phyloP scores from a whole-genome alignment of 2,797 vertebrate genomes.

The Brachyalestes nurse region DNA sequence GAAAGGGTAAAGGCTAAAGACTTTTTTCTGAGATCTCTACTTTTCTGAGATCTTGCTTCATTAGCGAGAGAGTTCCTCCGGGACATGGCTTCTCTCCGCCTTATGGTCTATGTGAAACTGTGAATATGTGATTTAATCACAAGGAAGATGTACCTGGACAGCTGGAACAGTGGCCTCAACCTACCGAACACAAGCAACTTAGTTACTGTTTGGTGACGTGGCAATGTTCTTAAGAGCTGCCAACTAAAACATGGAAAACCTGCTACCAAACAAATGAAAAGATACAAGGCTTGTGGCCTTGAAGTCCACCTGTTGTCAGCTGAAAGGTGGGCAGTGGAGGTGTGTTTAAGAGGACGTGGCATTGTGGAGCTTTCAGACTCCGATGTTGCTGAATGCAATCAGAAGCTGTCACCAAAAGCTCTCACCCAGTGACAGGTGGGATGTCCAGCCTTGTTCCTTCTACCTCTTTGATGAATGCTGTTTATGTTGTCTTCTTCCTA shows the following conservation, averaged over 20 bases:
- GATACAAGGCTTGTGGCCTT: not conserved
- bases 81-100: not conserved
- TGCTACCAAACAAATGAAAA: not conserved
- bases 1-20: too few species aligned
- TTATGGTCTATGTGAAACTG: not conserved
- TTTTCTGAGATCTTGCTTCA: too few species aligned
- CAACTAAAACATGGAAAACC: too few species aligned
- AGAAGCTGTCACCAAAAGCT: conserved; percentile 58
- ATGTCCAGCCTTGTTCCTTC: conserved; percentile 55
- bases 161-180: not conserved
- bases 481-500: conserved; percentile 58
- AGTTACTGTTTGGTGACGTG: not conserved
- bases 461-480: conserved; percentile 52
- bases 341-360: conserved; percentile 28
- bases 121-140: not conserved
- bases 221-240: not conserved
- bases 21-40: too few species aligned
- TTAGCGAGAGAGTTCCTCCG: not conserved
- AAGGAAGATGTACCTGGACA: not conserved
- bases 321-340: conserved; percentile 15
- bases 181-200: not conserved
- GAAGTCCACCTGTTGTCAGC: conserved; percentile 11
- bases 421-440: conserved; percentile 69
- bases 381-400: conserved; percentile 59
- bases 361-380: conserved; percentile 3